These are phyloP conservation scores for Aphrophora alni DNA, from an alignment of 2,888 invertebrate species.

Conservation along the genomic window DNA sequence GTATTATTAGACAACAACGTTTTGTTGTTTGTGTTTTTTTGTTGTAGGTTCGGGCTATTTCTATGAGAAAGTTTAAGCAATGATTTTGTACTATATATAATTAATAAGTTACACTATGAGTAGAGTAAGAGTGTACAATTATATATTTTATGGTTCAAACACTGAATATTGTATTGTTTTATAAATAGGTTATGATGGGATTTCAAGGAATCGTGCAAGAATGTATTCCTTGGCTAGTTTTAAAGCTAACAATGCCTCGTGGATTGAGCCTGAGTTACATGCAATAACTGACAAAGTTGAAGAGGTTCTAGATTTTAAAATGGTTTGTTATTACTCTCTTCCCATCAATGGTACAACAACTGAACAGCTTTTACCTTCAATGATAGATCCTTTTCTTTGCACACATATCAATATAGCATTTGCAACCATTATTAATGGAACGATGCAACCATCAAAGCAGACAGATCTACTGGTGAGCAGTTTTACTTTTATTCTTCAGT, in stretches of 20 bases:
- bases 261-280: not conserved
- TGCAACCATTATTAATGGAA: conserved; percentile 67
- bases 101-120: no score
- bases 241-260: not conserved
- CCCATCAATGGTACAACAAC: conserved; percentile 57
- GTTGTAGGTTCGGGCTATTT: no score
- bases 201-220: conserved; percentile 24
- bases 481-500: no score
- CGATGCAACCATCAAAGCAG: conserved; percentile 62
- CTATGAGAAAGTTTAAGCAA: no score
- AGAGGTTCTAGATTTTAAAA: conserved; percentile 46
- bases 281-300: conserved; percentile 17
- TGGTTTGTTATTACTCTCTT: conserved; percentile 76
- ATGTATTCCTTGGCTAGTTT: conserved; percentile 28
- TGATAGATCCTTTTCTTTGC: conserved; percentile 75
- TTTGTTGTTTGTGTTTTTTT: no score
- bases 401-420: conserved; percentile 85
- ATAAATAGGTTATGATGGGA: conserved; percentile 22
- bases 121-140: no score
- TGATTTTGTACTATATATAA: no score
- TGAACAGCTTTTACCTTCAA: conserved; percentile 61
- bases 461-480: conserved; percentile 49
- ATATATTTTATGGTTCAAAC: no score
- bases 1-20: no score
- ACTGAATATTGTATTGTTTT: no score